A percentile compares a stretch with the other conserved stretches of the same genome.
Evolutionary conservation across 2,888 invertebrate species (phyloP).

Genomic region (Erebia ligea): DNA sequence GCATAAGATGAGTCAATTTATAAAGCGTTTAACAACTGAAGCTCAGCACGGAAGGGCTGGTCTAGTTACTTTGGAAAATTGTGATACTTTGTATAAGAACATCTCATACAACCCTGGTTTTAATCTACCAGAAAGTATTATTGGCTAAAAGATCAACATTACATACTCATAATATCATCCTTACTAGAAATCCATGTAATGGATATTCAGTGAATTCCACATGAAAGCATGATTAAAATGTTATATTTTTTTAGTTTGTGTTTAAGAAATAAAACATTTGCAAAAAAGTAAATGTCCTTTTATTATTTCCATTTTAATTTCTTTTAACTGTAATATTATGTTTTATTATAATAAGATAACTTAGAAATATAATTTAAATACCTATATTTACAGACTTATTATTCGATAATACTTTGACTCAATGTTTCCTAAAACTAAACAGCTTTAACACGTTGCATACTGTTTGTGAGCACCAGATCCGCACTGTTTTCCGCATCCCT

Average conservation of each 20-base stretch:
- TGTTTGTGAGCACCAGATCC: conserved; percentile 57
- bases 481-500: conserved; percentile 50
- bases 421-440: conserved; percentile 46
- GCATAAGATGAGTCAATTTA: conserved; percentile 22
- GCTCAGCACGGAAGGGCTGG: not conserved
- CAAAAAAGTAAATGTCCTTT: conserved; percentile 2
- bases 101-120: too few species aligned
- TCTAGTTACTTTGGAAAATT: conserved; percentile 33
- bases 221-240: conserved; percentile 9
- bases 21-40: conserved; percentile 17
- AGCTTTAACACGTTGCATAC: conserved; percentile 62
- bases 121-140: too few species aligned
- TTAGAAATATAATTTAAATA: conserved; percentile 26
- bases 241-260: conserved; percentile 16
- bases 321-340: not conserved
- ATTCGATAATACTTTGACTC: conserved; percentile 53
- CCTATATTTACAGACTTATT: conserved; percentile 60
- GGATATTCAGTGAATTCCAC: not conserved
- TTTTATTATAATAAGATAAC: not conserved
- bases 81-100: conserved; percentile 30
- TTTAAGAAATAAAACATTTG: conserved; percentile 18
- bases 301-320: not conserved
- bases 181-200: conserved; percentile 3
- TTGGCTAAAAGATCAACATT: too few species aligned
- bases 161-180: not conserved